Conservation (phyloP, 1,140 invertebrate genomes). For the Physella acuta region DNA sequence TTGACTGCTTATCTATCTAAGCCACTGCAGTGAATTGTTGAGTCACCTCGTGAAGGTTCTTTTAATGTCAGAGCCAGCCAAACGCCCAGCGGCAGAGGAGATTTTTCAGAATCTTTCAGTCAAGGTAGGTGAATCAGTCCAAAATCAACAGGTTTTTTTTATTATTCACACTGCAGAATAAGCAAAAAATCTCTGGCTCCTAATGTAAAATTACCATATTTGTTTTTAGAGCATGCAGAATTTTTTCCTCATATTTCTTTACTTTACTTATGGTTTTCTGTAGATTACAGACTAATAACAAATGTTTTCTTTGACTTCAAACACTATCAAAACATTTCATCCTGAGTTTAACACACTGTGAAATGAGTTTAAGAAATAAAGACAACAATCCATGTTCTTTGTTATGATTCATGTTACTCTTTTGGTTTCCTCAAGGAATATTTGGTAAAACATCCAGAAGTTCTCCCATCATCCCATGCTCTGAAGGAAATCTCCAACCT, state of each 20-base stretch:
- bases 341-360: too few relatives aligned
- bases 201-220: too few relatives aligned
- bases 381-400: too few relatives aligned
- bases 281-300: not conserved
- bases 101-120: conserved; percentile 58
- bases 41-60: conserved; percentile 58
- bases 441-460: too few relatives aligned
- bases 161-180: not conserved
- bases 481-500: too few relatives aligned
- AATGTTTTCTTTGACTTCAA: too few relatives aligned
- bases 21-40: conserved; percentile 68
- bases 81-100: conserved; percentile 63
- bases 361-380: too few relatives aligned
- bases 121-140: conserved; percentile 21
- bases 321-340: too few relatives aligned
- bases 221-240: not conserved
- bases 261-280: not conserved
- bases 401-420: too few relatives aligned
- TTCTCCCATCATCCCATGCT: too few relatives aligned
- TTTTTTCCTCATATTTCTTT: not conserved
- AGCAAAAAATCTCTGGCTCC: too few relatives aligned
- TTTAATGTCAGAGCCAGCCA: conserved; percentile 49
- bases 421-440: too few relatives aligned
- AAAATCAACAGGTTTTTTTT: not conserved
- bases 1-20: conserved; percentile 17